These are phyloP conservation scores for Tenthredo livida DNA, from an alignment of 2,888 invertebrate genomes.

Conservation along the genomic window DNA sequence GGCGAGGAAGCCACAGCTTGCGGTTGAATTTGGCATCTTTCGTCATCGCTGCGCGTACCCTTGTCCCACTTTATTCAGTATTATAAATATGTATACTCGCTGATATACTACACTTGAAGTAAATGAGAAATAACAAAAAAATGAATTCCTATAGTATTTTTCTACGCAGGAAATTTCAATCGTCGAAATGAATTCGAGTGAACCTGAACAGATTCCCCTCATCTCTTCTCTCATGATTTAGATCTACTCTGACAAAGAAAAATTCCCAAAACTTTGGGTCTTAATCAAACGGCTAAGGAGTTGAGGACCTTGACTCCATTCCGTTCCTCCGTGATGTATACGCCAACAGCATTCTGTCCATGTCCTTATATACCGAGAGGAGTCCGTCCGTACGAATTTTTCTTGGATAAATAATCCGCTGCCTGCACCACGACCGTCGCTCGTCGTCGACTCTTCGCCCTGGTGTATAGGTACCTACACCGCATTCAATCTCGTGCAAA, in stretches of 20 bases:
- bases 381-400: neutral
- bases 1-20: conserved; percentile 57
- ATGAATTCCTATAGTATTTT: neutral
- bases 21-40: conserved; percentile 26
- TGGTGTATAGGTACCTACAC: conserved; percentile 53
- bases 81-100: neutral
- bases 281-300: conserved; percentile 17
- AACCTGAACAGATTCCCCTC: neutral
- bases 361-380: conserved; percentile 23
- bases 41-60: conserved; percentile 28
- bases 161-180: neutral
- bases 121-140: neutral
- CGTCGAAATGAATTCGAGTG: neutral
- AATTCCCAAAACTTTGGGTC: neutral
- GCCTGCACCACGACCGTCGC: conserved; percentile 17
- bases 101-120: neutral
- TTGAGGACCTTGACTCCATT: conserved; percentile 25
- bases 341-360: neutral
- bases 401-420: conserved; percentile 21
- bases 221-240: neutral
- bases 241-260: neutral
- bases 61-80: neutral
- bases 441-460: neutral
- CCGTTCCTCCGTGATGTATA: neutral
- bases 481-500: conserved; percentile 74